Evolutionary conservation across 2,797 vertebrate species (phyloP), one percentile per base, ranked within the genome.

Genomic region (Bryconaethiops microstoma): DNA sequence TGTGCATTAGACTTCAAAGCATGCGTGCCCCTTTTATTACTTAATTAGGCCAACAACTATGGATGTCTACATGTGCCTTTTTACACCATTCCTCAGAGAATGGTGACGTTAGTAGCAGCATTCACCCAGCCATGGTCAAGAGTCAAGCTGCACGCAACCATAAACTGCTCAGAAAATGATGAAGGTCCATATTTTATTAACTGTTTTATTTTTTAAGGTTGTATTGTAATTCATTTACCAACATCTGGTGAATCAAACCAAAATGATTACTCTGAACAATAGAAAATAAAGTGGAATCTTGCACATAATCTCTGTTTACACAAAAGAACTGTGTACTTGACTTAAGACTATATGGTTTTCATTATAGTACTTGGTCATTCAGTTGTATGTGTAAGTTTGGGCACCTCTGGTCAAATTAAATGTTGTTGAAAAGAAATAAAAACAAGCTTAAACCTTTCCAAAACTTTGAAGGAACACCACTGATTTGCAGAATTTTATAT

Each of bases 1-100:
- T 91, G 87, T 87, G 89, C 85, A 91, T 90, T 88, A 85, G 88
- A 88, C 92, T 91, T 94, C 93, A 95, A 95, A 95, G 91, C 86
- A 63, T 88, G 85, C 88, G 89, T 88, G 87, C 85, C 81, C 85
- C 85, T 91, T 93, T 94, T 93, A 93, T 91, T 91, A 91, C 87
- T 90, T 90, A 91, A 93, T 93, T 90, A 92, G 87, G 59, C 80
- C 83, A 84, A 90, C 84, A 82, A 87, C 87, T 54, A 87, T 63
- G 83, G 85, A 90, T 85, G 84, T 85, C 86, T 89, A 81, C 89
- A 88, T 88, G 87, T 82, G 87, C 85, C 84, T 40, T 84, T 87
- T 83, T 57, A 57, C 77, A 69, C 35, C 54, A 63, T 59, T 42
- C 57, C 86, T 71, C 35, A 79, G 64, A 81, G 69, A 70, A 82